Conservation (phyloP, 1,140 invertebrate genomes). For the Elymnias hypermnestra region DNA sequence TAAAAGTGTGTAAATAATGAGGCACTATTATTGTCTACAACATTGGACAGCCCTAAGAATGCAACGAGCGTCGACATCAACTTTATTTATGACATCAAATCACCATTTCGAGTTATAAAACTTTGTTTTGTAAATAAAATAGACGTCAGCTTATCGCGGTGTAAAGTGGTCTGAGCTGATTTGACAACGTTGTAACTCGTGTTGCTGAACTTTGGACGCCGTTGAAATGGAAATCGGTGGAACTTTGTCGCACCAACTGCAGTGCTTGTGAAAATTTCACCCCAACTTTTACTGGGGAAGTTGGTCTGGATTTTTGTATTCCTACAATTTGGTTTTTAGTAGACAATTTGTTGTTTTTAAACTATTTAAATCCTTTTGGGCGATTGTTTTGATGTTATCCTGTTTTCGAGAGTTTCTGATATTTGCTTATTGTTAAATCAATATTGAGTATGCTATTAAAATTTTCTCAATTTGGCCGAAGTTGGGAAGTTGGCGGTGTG, state of each 20-base stretch:
- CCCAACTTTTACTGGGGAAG: slow-evolving; percentile 23
- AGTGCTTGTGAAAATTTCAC: slow-evolving; percentile 7
- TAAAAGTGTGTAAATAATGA: too few relatives aligned
- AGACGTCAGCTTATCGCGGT: slow-evolving; percentile 1
- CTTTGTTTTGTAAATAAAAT: slow-evolving; percentile 4
- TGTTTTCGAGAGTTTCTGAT: too few relatives aligned
- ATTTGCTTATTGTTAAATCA: too few relatives aligned
- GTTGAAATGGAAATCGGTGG: slow-evolving; percentile 3
- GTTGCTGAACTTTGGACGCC: slow-evolving; percentile 23
- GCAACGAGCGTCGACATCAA: background rate
- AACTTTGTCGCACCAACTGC: slow-evolving; percentile 3
- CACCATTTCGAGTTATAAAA: background rate
- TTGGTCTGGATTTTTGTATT: slow-evolving; percentile 6
- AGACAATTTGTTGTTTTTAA: too few relatives aligned
- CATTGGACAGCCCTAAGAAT: background rate
- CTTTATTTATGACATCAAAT: slow-evolving; percentile 1
- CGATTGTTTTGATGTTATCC: too few relatives aligned
- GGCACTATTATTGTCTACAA: too few relatives aligned
- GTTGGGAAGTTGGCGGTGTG: too few relatives aligned
- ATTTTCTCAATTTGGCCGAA: too few relatives aligned
- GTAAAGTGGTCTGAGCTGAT: slow-evolving; percentile 20
- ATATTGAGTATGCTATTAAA: too few relatives aligned
- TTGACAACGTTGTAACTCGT: slow-evolving; percentile 33
- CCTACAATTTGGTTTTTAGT: background rate
- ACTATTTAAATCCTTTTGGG: too few relatives aligned